These are phyloP conservation scores for Perognathus longimembris DNA, from an alignment of 2,113 vertebrate genomes.

Conservation along the genomic window DNA sequence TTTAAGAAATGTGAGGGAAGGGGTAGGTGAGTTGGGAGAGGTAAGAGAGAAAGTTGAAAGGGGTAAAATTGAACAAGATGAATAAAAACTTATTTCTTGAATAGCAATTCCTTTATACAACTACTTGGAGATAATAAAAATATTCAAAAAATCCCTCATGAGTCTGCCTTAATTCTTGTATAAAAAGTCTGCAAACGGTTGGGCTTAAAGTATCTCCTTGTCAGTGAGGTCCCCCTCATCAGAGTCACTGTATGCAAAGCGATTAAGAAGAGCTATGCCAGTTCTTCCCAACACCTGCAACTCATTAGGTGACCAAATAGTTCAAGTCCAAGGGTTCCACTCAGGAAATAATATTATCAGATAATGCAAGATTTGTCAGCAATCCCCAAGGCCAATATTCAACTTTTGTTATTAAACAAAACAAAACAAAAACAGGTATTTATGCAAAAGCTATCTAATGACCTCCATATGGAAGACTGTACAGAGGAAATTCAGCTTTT, in stretches of 20 bases:
- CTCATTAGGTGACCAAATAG: slow-evolving; percentile 65
- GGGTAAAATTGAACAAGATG: too few species aligned
- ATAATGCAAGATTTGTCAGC: slow-evolving; percentile 54
- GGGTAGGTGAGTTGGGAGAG: too few species aligned
- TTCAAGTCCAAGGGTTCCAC: slow-evolving; percentile 52
- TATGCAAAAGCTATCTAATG: slow-evolving; percentile 35
- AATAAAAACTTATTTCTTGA: too few species aligned
- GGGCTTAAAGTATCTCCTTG: slow-evolving; percentile 46
- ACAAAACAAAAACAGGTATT: neutral
- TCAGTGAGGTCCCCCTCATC: slow-evolving; percentile 30
- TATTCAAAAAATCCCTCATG: slow-evolving; percentile 27
- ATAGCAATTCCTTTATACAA: too few species aligned
- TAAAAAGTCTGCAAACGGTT: slow-evolving; percentile 47
- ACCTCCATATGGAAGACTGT: slow-evolving; percentile 11
- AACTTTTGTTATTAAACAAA: slow-evolving; percentile 54
- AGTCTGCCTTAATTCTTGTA: neutral
- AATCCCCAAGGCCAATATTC: slow-evolving; percentile 41
- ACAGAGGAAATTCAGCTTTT: slow-evolving; percentile 5
- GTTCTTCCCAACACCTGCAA: slow-evolving; percentile 66
- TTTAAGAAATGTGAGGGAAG: too few species aligned
- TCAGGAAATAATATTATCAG: slow-evolving; percentile 64
- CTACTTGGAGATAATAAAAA: neutral
- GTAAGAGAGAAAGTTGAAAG: too few species aligned
- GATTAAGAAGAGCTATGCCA: slow-evolving; percentile 46
- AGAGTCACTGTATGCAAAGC: slow-evolving; percentile 56